These are phyloP conservation scores for Trachelus tabidus DNA, from an alignment of 2,888 invertebrate genomes.

Conservation along the genomic window DNA sequence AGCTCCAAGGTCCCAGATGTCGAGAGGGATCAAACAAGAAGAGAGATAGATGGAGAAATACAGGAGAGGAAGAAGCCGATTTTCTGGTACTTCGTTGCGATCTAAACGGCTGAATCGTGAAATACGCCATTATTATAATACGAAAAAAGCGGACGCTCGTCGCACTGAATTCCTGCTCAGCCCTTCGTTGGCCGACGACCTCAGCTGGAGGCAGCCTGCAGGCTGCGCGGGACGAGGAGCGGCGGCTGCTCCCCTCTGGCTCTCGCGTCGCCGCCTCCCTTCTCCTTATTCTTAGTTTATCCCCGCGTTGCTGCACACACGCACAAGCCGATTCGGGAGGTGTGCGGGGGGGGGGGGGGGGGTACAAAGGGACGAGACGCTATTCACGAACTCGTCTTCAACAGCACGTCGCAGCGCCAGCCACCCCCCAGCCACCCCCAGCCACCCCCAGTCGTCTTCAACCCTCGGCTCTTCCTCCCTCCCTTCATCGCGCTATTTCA, in stretches of 20 bases:
- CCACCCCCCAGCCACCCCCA: too few relatives aligned
- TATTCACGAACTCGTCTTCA: not conserved
- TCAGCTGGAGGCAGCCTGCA: not conserved
- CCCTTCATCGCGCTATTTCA: not conserved
- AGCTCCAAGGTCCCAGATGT: too few relatives aligned
- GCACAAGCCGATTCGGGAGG: not conserved
- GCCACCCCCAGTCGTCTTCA: not conserved
- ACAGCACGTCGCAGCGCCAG: not conserved
- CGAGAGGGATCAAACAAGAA: not conserved
- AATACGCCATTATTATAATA: too few relatives aligned
- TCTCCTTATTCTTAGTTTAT: too few relatives aligned
- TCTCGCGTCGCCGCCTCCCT: too few relatives aligned
- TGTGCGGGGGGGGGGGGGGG: too few relatives aligned
- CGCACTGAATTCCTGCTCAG: too few relatives aligned
- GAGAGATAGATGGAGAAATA: not conserved
- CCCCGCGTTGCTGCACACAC: not conserved
- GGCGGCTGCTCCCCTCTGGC: not conserved
- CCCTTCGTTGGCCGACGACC: too few relatives aligned
- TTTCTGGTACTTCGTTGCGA: too few relatives aligned
- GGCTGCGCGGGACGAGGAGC: not conserved
- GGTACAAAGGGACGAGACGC: conserved; percentile 5
- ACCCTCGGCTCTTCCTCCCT: not conserved
- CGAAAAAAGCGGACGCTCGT: too few relatives aligned
- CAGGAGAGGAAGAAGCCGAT: not conserved
- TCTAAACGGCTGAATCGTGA: too few relatives aligned